Conservation (phyloP, 2,797 vertebrate species). For the Scyliorhinus canicula region DNA sequence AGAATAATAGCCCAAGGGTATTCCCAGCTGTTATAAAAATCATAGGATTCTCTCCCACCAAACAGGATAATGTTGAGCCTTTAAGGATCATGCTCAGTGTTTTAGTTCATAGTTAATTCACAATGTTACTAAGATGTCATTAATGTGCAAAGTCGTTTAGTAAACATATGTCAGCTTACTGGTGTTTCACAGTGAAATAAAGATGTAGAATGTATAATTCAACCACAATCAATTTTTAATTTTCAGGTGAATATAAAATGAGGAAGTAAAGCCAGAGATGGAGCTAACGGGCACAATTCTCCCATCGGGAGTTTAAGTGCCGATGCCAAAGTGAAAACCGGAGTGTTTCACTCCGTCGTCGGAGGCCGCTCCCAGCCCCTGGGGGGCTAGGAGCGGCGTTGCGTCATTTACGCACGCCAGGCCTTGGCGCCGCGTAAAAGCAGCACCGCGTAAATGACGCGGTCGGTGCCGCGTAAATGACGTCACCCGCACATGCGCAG, state of each 20-base stretch:
- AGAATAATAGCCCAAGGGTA: not conserved
- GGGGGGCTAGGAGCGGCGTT: no score
- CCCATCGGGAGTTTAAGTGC: no score
- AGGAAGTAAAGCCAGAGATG: not conserved
- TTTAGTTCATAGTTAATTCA: constrained; percentile 9
- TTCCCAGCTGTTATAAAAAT: not conserved
- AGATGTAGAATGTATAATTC: constrained; percentile 8
- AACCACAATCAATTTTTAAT: constrained; percentile 26
- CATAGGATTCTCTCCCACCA: not conserved
- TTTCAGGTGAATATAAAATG: constrained; percentile 20
- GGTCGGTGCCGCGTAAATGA: no score
- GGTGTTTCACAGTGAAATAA: not conserved
- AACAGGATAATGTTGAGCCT: not conserved
- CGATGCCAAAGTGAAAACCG: no score
- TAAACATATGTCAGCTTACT: not conserved
- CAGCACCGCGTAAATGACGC: no score
- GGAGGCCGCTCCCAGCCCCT: no score
- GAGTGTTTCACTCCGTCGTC: no score
- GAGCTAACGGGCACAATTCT: no score
- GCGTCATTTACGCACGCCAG: no score
- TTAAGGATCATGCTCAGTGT: not conserved
- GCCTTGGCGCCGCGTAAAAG: no score
- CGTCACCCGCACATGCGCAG: no score
- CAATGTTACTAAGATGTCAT: not conserved
- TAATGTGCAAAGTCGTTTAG: not conserved